Conservation (phyloP, 1,140 invertebrate genomes). For the Caerostris extrusa region DNA sequence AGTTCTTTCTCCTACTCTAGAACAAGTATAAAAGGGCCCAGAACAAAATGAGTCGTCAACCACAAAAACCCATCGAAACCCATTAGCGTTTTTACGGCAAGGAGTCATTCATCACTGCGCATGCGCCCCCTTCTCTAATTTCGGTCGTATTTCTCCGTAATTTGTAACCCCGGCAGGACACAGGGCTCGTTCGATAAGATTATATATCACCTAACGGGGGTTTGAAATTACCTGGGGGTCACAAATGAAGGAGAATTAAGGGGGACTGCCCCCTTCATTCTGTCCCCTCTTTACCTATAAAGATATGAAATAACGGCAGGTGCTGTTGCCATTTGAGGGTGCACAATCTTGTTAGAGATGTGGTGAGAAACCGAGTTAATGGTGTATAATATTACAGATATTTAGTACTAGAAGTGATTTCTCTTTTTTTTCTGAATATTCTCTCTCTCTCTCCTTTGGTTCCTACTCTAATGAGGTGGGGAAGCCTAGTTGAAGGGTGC, state of each 20-base stretch:
- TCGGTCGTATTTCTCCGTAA: conserved; percentile 71
- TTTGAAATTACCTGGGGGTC: conserved; percentile 62
- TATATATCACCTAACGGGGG: conserved; percentile 55
- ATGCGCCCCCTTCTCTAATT: conserved; percentile 46
- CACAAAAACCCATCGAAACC: conserved; percentile 57
- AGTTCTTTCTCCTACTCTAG: not conserved
- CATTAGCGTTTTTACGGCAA: conserved; percentile 58
- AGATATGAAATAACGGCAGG: conserved; percentile 68
- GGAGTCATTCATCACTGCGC: not conserved
- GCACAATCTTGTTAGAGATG: conserved; percentile 31
- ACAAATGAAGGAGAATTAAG: conserved; percentile 52
- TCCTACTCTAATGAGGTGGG: conserved; percentile 4
- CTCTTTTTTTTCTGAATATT: not conserved
- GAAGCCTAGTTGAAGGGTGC: not conserved
- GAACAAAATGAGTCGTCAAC: conserved; percentile 68
- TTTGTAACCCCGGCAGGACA: conserved; percentile 49
- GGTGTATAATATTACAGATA: conserved; percentile 61
- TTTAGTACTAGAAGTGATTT: conserved; percentile 39
- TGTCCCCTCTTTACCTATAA: conserved; percentile 27
- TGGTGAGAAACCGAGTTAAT: conserved; percentile 47
- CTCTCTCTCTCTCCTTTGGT: not conserved
- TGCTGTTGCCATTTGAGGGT: conserved; percentile 49
- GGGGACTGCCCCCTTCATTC: not conserved
- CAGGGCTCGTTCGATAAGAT: conserved; percentile 56
- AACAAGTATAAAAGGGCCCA: not conserved